phyloP scores from a whole-genome alignment of 2,888 invertebrate genomes.

The Lepidocyrtoides sp. region DNA sequence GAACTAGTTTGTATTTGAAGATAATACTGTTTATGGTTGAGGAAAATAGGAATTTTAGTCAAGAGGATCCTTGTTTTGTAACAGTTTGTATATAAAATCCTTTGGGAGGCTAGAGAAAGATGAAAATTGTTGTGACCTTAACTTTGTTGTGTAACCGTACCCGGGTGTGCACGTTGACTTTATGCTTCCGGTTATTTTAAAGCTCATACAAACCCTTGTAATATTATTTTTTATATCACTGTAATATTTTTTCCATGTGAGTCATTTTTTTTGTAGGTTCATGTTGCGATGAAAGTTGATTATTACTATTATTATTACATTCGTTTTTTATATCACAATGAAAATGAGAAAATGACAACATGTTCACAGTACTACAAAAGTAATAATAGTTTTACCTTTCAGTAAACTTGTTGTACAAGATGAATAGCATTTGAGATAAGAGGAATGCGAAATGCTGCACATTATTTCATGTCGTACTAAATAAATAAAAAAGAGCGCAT shows the following conservation, averaged over 20 bases:
- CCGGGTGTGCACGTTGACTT: slow-evolving; percentile 1
- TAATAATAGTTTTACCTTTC: slow-evolving; percentile 20
- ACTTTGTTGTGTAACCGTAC: slow-evolving; percentile 34
- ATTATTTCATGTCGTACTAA: background rate
- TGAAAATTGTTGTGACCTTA: slow-evolving; percentile 49
- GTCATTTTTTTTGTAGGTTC: background rate
- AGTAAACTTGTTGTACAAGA: background rate
- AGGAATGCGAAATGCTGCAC: background rate
- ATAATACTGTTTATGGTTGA: slow-evolving; percentile 35
- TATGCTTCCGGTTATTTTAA: slow-evolving; percentile 35
- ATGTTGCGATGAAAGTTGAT: background rate
- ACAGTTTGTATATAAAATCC: slow-evolving; percentile 32
- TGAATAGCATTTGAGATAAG: background rate
- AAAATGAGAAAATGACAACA: background rate
- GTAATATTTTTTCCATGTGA: background rate
- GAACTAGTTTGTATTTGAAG: slow-evolving; percentile 16
- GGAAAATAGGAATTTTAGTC: slow-evolving; percentile 18
- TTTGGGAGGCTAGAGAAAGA: slow-evolving; percentile 12
- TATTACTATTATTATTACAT: background rate
- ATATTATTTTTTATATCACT: background rate
- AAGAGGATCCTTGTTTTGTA: slow-evolving; percentile 14
- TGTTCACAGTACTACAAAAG: background rate
- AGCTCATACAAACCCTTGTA: background rate
- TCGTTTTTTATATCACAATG: background rate
- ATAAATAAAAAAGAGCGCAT: background rate